Percentiles rank a stretch among this genome's conserved stretches.
These are phyloP conservation scores for Campoplex nolae DNA, from an alignment of 2,888 invertebrate species.

Conservation along the genomic window DNA sequence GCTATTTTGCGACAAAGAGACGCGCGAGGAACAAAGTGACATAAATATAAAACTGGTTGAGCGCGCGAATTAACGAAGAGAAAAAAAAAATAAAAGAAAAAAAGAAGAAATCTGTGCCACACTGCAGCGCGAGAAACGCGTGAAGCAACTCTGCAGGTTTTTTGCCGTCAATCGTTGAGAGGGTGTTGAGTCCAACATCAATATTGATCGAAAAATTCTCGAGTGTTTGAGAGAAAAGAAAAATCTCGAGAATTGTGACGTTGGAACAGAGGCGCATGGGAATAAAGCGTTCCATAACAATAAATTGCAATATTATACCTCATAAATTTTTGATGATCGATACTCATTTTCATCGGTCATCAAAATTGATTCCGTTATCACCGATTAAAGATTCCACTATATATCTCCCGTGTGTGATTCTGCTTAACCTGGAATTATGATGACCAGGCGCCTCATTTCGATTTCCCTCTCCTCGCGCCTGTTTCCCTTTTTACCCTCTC, in stretches of 20 bases:
- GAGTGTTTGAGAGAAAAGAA: neutral
- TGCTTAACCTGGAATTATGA: slow-evolving; percentile 22
- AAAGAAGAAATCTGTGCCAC: slow-evolving; percentile 50
- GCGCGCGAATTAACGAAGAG: slow-evolving; percentile 48
- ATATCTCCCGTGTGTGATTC: neutral
- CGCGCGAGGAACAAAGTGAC: slow-evolving; percentile 60
- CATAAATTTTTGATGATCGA: neutral
- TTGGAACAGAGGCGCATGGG: neutral
- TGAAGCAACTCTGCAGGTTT: slow-evolving; percentile 28
- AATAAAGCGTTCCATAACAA: neutral
- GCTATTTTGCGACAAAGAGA: slow-evolving; percentile 62
- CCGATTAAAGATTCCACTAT: slow-evolving; percentile 2
- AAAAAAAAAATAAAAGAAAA: slow-evolving; percentile 23
- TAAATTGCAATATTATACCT: neutral
- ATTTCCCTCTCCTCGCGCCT: slow-evolving; percentile 28
- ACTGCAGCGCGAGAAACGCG: slow-evolving; percentile 23
- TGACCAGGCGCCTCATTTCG: slow-evolving; percentile 39
- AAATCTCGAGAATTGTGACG: neutral
- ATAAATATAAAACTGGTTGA: slow-evolving; percentile 58
- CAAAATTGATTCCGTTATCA: neutral
- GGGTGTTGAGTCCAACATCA: neutral
- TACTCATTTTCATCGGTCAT: neutral
- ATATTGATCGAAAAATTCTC: slow-evolving; percentile 22
- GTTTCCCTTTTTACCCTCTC: slow-evolving; percentile 70
- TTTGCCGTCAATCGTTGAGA: slow-evolving; percentile 7